phyloP scores from a whole-genome alignment of 92 coral and sea anemone genomes.

The Nematostella vectensis region DNA sequence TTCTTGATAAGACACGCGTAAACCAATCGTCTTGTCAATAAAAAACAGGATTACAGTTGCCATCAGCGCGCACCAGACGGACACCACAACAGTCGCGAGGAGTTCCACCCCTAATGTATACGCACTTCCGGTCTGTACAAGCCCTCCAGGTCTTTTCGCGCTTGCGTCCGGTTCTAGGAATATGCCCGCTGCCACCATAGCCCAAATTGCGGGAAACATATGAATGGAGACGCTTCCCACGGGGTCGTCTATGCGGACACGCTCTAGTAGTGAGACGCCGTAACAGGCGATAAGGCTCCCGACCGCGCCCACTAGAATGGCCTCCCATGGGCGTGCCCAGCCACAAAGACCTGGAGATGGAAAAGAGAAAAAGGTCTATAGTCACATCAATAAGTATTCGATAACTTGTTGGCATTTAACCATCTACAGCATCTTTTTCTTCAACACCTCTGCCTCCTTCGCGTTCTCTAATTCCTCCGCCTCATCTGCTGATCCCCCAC shows the following conservation, averaged over 20 bases:
- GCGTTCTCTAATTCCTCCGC: too few species aligned
- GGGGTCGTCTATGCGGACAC: slow-evolving; percentile 42
- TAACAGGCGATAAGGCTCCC: slow-evolving; percentile 50
- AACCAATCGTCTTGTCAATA: slow-evolving; percentile 37
- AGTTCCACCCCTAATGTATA: slow-evolving; percentile 32
- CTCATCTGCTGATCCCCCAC: too few species aligned
- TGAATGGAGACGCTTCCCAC: slow-evolving; percentile 48
- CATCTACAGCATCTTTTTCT: too few species aligned
- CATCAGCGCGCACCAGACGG: slow-evolving; percentile 27
- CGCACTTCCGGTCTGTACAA: slow-evolving; percentile 28
- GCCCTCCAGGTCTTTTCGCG: slow-evolving; percentile 28
- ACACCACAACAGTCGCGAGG: slow-evolving; percentile 31
- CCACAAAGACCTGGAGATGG: slow-evolving; percentile 35
- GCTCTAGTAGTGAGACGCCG: slow-evolving; percentile 33
- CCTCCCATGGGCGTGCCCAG: slow-evolving; percentile 50
- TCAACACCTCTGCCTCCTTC: not conserved
- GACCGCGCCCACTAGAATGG: slow-evolving; percentile 36
- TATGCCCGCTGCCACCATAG: slow-evolving; percentile 46
- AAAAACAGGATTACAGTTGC: slow-evolving; percentile 28
- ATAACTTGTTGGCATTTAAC: too few species aligned
- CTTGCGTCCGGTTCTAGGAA: slow-evolving; percentile 29
- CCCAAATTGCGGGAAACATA: slow-evolving; percentile 52
- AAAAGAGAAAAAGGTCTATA: not conserved
- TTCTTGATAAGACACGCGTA: slow-evolving; percentile 52
- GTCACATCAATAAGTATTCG: too few species aligned